phyloP scores from a whole-genome alignment of 2,113 vertebrate species.

The Clinocottus analis region DNA sequence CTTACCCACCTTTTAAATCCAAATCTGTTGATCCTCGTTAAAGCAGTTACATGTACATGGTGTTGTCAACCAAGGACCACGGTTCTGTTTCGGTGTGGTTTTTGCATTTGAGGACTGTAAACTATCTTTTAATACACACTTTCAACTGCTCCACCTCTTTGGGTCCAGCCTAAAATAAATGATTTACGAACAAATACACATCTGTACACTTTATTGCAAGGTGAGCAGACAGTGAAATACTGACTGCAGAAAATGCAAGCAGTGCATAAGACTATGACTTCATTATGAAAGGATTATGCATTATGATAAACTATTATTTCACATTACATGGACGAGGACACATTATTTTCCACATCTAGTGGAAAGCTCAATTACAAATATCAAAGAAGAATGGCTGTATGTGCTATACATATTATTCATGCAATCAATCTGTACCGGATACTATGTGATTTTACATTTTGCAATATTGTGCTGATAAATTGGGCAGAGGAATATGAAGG shows the following conservation, averaged over 20 bases:
- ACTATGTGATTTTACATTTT: not conserved
- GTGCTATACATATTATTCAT: not conserved
- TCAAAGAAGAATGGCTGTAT: not conserved
- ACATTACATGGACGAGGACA: not conserved
- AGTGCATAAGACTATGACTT: not conserved
- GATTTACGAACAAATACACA: not conserved
- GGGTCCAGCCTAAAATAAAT: not conserved
- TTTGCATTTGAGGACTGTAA: not conserved
- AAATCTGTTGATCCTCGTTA: conserved; percentile 28
- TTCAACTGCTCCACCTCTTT: not conserved
- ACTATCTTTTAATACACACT: not conserved
- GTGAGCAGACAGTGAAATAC: not conserved
- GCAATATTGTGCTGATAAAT: not conserved
- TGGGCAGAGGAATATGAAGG: not conserved
- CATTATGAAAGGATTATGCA: not conserved
- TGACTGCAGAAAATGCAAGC: not conserved
- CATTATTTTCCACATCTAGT: not conserved
- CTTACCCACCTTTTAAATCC: conserved; percentile 31
- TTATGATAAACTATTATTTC: not conserved
- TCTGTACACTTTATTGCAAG: not conserved
- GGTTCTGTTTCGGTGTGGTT: not conserved
- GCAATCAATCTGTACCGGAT: not conserved
- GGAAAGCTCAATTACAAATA: not conserved
- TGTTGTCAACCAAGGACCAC: not conserved
- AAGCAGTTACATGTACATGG: conserved; percentile 1